phyloP scores from a whole-genome alignment of 2,797 vertebrate species.

The Ctenopoma kingsleyae region DNA sequence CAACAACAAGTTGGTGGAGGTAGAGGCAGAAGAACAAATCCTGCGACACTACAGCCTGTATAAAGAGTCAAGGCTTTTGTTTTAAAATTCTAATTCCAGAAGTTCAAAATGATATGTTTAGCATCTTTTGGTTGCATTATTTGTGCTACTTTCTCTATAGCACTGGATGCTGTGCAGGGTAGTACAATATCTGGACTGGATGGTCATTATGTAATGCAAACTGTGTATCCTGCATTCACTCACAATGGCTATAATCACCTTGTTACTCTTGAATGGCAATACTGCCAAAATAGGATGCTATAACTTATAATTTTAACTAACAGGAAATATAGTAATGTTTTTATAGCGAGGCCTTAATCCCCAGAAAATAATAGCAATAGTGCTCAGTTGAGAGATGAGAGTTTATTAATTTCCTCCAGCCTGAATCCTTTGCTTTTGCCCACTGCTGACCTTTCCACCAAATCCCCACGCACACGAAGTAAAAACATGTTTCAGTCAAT shows the following conservation, averaged over 20 bases:
- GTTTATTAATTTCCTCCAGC: background rate
- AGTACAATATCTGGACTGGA: too few species aligned
- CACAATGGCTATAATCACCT: background rate
- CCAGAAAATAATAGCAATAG: background rate
- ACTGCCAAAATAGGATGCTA: too few species aligned
- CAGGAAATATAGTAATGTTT: background rate
- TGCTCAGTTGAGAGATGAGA: background rate
- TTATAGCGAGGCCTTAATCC: background rate
- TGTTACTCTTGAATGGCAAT: background rate
- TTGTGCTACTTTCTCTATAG: background rate
- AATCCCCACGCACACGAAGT: background rate
- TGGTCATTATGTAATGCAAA: too few species aligned
- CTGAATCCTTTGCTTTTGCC: background rate
- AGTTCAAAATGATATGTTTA: background rate
- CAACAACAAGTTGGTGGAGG: constrained; percentile 19
- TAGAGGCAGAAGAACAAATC: constrained; percentile 4
- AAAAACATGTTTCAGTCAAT: constrained; percentile 20
- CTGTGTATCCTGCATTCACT: too few species aligned
- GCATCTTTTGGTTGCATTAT: background rate
- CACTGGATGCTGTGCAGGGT: too few species aligned
- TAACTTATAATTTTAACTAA: background rate
- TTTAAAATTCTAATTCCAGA: rapidly evolving
- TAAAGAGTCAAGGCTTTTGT: background rate
- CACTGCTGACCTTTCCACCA: background rate
- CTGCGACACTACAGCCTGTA: background rate